Base-by-base conservation (phyloP, 2,888 invertebrate genomes). In the Rhagium mordax region DNA sequence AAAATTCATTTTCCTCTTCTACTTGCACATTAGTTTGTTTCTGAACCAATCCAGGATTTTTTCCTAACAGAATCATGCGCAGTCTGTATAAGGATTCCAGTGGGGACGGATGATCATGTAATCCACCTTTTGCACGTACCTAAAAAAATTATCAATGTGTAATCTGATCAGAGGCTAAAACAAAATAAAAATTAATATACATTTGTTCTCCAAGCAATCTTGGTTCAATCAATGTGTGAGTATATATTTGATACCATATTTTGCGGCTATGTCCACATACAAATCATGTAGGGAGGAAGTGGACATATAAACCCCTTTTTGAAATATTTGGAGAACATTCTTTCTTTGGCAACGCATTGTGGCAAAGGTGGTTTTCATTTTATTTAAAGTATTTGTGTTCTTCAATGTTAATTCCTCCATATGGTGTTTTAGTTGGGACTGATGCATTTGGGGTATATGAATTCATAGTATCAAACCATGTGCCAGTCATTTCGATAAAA, bases 391-490 rank as follows among this genome's bases (percentile, higher is more conserved):
- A 65, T 33, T 72, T 71, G 72, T 79, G 81, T 20, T 57, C 57
- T 21, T 62, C 65, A 33, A 79, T 64, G 48, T 70, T 21, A 27
- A 15, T 29, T 15, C 71, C 13, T 20, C 80, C 77, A 76, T 74
- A 81, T 18, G 76, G 70, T 55, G 49, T 70, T 74, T 81, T 78
- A 5, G 66, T 47, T 18, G 51, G 49, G 24, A 75, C 53, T 24
- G 47, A 47, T 16, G 61, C 59, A 48, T 62, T 21, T 60, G 53
- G 53, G 6, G 29, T 41, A 57, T 77, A 78, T 13, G 70, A 72
- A 59, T 83, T 82, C 61, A 80, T 70, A 10, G 82, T 62, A 69
- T 81, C 79, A 71, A 81, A 82, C 83, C 83, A 83, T 13, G 41
- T 60, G 61, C 79, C 82, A 4, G 79, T 72, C 21, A 66, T 27